Conservation (phyloP, 2,113 vertebrate species). For the Ptyas mucosa region DNA sequence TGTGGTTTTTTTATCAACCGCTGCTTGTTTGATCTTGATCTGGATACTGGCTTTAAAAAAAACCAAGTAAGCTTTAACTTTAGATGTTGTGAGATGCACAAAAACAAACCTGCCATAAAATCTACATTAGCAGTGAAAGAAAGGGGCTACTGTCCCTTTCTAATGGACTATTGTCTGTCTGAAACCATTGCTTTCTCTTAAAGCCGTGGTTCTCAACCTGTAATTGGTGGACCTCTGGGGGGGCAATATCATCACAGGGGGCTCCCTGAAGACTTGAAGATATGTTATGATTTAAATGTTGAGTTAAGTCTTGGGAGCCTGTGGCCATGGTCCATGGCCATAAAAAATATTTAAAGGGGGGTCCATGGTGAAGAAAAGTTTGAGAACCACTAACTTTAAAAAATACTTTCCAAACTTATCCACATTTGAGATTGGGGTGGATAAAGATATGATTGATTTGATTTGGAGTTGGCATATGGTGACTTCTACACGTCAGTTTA, state of each 20-base stretch:
- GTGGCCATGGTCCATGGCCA: not conserved
- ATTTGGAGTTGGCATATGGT: not conserved
- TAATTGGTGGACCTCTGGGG: not conserved
- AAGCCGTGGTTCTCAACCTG: not conserved
- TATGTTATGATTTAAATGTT: not conserved
- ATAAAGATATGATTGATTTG: not conserved
- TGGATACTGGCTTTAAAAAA: constrained; percentile 82
- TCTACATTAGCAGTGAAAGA: not conserved
- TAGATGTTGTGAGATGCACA: not conserved
- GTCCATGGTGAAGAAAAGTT: not conserved
- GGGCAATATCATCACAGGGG: not conserved
- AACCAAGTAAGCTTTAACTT: constrained; percentile 72
- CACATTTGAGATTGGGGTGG: not conserved
- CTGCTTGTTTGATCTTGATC: constrained; percentile 77
- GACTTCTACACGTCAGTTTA: not conserved
- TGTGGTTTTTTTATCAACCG: constrained; percentile 72
- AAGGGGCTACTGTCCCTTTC: not conserved
- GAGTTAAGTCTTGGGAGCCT: not conserved
- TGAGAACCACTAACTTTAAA: not conserved
- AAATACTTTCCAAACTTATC: not conserved
- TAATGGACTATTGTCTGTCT: not conserved
- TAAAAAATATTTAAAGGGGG: not conserved
- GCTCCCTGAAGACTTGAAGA: not conserved
- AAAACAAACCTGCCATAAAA: constrained; percentile 20
- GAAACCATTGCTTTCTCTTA: not conserved